phyloP scores from a whole-genome alignment of 1,140 invertebrate species.

The Triops longicaudatus region DNA sequence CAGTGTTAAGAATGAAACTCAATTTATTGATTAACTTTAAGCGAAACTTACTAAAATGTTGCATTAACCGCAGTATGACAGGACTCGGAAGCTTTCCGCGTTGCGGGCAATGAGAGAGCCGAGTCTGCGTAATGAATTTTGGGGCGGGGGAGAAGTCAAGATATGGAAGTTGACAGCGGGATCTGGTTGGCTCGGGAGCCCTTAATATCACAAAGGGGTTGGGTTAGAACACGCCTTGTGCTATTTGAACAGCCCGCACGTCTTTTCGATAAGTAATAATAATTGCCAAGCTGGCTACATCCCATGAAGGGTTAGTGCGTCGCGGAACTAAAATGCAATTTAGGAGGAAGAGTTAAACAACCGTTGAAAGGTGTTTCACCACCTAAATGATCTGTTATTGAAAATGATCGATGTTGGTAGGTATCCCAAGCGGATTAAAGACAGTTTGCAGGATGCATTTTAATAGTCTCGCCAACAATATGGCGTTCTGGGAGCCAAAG shows the following conservation, averaged over 20 bases:
- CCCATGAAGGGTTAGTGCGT: too few species aligned
- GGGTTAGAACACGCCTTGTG: background rate
- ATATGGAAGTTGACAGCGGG: background rate
- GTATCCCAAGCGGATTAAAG: too few species aligned
- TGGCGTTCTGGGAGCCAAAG: background rate
- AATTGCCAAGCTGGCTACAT: background rate
- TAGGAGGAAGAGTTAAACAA: too few species aligned
- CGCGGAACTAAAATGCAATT: too few species aligned
- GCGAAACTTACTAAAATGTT: too few species aligned
- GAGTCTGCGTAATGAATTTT: constrained; percentile 3
- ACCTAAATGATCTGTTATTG: too few species aligned
- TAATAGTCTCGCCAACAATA: background rate
- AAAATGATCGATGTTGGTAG: too few species aligned
- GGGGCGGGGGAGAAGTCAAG: constrained; percentile 6
- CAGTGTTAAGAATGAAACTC: too few species aligned
- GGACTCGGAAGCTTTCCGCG: background rate
- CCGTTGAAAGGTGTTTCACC: too few species aligned
- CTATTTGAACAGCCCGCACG: background rate
- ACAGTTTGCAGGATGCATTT: too few species aligned
- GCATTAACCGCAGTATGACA: too few species aligned
- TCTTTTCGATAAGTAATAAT: background rate
- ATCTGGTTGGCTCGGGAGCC: background rate
- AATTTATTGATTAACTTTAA: too few species aligned
- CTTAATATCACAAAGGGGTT: background rate
- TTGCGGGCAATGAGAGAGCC: background rate